These are phyloP conservation scores for Salvelinus namaycush DNA, from an alignment of 2,113 vertebrate genomes.

Conservation along the genomic window DNA sequence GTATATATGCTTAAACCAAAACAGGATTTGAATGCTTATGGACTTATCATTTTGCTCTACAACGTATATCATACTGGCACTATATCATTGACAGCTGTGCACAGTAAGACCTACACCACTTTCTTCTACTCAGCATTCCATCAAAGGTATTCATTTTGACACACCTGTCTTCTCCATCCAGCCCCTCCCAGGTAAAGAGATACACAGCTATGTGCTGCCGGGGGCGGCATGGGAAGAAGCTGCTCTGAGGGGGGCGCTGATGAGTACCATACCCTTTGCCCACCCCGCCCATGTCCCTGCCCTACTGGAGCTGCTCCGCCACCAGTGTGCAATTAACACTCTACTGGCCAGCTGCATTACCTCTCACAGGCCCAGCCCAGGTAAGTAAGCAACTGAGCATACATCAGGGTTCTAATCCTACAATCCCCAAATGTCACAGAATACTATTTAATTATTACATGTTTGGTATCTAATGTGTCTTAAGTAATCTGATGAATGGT, in stretches of 20 bases:
- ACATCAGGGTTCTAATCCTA: background rate
- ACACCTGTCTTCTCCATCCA: constrained; percentile 33
- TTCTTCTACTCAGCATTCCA: no score
- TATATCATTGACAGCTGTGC: no score
- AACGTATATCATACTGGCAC: no score
- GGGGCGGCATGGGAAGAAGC: constrained; percentile 49
- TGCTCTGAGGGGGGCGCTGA: constrained; percentile 54
- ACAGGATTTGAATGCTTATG: background rate
- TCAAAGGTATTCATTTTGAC: no score
- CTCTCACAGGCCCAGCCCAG: constrained; percentile 40
- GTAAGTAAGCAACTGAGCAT: constrained; percentile 37
- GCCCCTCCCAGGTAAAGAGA: constrained; percentile 71
- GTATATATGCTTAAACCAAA: background rate
- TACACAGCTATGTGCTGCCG: constrained; percentile 74
- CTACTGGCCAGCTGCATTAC: constrained; percentile 78
- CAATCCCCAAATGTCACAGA: no score
- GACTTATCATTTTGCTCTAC: no score
- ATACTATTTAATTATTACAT: no score
- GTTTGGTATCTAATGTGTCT: no score
- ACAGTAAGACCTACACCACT: no score
- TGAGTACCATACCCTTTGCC: constrained; percentile 78
- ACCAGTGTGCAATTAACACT: constrained; percentile 76
- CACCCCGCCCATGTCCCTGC: constrained; percentile 76
- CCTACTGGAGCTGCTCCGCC: constrained; percentile 76
- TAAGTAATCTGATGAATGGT: no score